Evolutionary conservation across 2,888 invertebrate species (phyloP).

Genomic region (Phaedon cochleariae): DNA sequence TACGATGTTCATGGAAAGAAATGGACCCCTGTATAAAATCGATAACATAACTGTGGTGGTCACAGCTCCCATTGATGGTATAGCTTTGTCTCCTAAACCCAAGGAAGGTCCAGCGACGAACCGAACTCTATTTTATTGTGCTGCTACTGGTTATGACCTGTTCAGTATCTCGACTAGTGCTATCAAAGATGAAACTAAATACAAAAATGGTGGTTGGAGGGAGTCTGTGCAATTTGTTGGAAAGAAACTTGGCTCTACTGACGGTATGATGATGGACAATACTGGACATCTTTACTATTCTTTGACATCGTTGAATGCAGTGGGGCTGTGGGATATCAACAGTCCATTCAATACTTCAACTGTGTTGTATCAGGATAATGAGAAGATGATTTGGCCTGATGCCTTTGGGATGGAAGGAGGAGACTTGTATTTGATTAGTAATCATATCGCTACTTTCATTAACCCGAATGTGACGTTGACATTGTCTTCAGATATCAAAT

Average conservation of each 20-base stretch:
- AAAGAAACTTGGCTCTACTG: conserved; percentile 72
- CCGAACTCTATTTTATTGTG: conserved; percentile 50
- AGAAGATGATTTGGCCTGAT: conserved; percentile 75
- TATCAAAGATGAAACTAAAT: not conserved
- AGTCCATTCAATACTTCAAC: conserved; percentile 63
- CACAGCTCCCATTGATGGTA: conserved; percentile 72
- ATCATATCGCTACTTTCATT: conserved; percentile 52
- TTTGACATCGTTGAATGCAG: conserved; percentile 71
- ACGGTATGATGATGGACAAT: conserved; percentile 76
- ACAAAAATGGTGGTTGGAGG: conserved; percentile 49
- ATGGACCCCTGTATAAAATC: conserved; percentile 69
- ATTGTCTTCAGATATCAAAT: conserved; percentile 38
- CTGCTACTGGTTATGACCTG: conserved; percentile 57
- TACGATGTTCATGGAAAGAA: conserved; percentile 70
- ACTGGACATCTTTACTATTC: conserved; percentile 73
- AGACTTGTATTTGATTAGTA: conserved; percentile 71
- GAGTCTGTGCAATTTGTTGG: conserved; percentile 46
- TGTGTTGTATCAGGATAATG: conserved; percentile 66
- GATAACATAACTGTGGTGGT: conserved; percentile 62
- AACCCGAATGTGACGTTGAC: conserved; percentile 29
- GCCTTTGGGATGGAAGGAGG: conserved; percentile 74
- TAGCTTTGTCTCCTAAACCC: conserved; percentile 73
- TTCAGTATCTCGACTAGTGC: conserved; percentile 69
- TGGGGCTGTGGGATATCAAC: conserved; percentile 74
- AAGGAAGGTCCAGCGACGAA: not conserved